Percentiles rank a stretch among this genome's conserved stretches.
These are phyloP conservation scores for Drosophila grimshawi DNA, from an alignment of 1,140 invertebrate species.

Conservation along the genomic window DNA sequence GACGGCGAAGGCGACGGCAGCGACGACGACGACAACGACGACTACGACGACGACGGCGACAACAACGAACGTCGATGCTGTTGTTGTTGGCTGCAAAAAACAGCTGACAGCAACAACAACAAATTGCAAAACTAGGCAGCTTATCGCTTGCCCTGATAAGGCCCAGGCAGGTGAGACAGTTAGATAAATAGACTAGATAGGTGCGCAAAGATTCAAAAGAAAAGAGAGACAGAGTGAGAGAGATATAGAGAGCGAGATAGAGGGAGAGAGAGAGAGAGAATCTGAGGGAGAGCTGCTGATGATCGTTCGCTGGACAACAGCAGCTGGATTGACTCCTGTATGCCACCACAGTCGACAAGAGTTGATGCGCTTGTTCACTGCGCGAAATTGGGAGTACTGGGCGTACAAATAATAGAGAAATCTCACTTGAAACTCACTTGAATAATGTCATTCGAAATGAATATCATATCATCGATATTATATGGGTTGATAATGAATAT, in stretches of 20 bases:
- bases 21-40: neutral
- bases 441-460: too few relatives aligned
- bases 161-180: slow-evolving; percentile 37
- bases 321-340: neutral
- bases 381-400: too few relatives aligned
- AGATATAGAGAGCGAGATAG: neutral
- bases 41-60: slow-evolving; percentile 32
- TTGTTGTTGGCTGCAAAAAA: slow-evolving; percentile 14
- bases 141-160: slow-evolving; percentile 66
- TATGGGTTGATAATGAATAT: too few relatives aligned
- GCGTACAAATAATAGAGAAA: too few relatives aligned
- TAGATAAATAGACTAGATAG: slow-evolving; percentile 37
- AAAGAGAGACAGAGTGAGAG: neutral
- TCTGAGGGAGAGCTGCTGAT: slow-evolving; percentile 12
- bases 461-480: too few relatives aligned
- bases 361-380: too few relatives aligned
- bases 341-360: too few relatives aligned
- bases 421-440: too few relatives aligned
- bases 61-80: slow-evolving; percentile 37
- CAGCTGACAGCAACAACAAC: slow-evolving; percentile 34
- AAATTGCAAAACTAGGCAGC: slow-evolving; percentile 56
- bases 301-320: slow-evolving; percentile 8
- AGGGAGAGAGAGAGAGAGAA: too few relatives aligned
- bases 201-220: neutral
- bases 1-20: slow-evolving; percentile 23